A percentile compares a stretch with the other conserved stretches of the same genome.
These are phyloP conservation scores for Crotalus tigris DNA, from an alignment of 2,113 vertebrate species.

Conservation along the genomic window DNA sequence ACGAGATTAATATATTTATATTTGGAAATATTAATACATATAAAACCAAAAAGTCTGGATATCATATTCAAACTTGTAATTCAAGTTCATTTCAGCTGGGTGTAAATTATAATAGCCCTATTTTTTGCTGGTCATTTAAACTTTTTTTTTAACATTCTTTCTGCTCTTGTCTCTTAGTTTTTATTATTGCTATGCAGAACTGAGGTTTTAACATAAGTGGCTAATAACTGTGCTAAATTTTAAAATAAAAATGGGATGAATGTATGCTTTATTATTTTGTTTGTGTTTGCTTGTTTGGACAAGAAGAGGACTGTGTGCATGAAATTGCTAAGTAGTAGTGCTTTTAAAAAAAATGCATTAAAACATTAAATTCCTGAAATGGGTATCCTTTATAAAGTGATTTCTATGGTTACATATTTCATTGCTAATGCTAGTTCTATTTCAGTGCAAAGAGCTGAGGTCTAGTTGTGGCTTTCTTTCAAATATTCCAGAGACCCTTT, in stretches of 20 bases:
- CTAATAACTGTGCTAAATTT: not conserved
- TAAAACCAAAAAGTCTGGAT: not conserved
- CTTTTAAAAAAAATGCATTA: not conserved
- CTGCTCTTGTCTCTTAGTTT: not conserved
- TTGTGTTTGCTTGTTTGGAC: not conserved
- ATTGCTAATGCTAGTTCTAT: not conserved
- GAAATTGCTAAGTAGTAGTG: not conserved
- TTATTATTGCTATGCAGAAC: not conserved
- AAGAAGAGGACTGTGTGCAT: not conserved
- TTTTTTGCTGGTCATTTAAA: not conserved
- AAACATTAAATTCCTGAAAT: not conserved
- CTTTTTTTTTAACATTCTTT: not conserved
- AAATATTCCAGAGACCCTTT: slow-evolving; percentile 23
- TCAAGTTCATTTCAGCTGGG: not conserved
- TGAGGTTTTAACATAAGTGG: not conserved
- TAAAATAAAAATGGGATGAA: not conserved
- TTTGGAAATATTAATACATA: not conserved
- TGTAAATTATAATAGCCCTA: not conserved
- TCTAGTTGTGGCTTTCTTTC: slow-evolving; percentile 20
- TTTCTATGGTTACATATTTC: not conserved
- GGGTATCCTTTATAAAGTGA: not conserved
- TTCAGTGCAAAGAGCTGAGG: not conserved
- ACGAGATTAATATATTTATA: not conserved
- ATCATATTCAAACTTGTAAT: not conserved
- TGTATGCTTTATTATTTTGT: not conserved